Base-by-base conservation (phyloP, 2,113 vertebrate species). In the Carassius gibelio region DNA sequence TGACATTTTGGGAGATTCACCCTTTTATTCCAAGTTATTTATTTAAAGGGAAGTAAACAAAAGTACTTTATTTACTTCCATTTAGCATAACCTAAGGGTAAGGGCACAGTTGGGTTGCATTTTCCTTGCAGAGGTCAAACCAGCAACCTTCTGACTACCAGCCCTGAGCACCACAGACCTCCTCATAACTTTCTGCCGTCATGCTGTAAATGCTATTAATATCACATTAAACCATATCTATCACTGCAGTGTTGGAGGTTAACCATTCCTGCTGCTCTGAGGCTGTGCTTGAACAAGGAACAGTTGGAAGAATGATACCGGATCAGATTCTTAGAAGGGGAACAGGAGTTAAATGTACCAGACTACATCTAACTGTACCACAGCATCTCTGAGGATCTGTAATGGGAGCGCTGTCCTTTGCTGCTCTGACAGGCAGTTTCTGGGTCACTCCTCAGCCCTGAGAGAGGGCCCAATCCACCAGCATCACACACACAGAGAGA, bases 391-490 rank as follows among this genome's bases (percentile, higher is more conserved):
- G 62, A 1, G 81, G 87, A 64, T 90, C 90, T 89, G 91, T 94
- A 91, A 89, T 91, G 89, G 88, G 90, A 15, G 77, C 76, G 83
- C 77, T 89, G 91, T 94, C 94, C 92, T 93, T 92, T 89, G 90
- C 91, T 91, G 92, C 81, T 89, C 89, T 82, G 78, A 75, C 89
- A 88, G 81, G 50, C 87, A 79, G 87, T 95, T 95, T 95, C 93
- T 95, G 94, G 95, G 94, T 95, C 94, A 95, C 85, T 90, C 88
- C 88, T 91, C 86, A 91, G 91, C 93, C 94, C 94, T 93, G 87
- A 86, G 94, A 94, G 92, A 89, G 89, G 91, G 84, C 87, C 90
- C 84, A 85, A 92, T 92, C 92, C 90, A 90, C 89, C 90, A 87
- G 90, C 92, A 91, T 90, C 87, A 89, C 84, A 85, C 86, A 84